Conservation (phyloP, 2,113 vertebrate species). For the Butorides virescens region DNA sequence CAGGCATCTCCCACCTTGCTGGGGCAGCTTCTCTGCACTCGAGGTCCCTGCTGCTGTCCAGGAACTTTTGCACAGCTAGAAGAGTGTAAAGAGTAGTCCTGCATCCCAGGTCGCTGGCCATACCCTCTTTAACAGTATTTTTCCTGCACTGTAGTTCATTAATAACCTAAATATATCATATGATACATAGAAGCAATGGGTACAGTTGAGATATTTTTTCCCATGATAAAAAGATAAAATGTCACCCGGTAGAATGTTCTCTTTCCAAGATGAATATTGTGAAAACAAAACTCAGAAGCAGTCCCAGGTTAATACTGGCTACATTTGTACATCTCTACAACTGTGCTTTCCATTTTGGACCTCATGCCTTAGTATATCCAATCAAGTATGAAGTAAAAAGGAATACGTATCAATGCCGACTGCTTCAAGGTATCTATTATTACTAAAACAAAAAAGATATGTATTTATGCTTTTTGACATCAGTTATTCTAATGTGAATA, state of each 20-base stretch:
- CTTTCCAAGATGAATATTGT: not conserved
- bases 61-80: not conserved
- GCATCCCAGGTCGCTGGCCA: not conserved
- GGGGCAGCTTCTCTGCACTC: not conserved
- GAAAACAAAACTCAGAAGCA: not conserved
- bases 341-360: not conserved
- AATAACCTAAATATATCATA: not conserved
- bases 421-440: not conserved
- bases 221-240: not conserved
- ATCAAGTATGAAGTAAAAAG: slow-evolving; percentile 1
- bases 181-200: not conserved
- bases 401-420: not conserved
- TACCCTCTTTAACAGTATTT: not conserved
- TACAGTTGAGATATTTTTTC: not conserved
- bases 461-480: slow-evolving; percentile 25
- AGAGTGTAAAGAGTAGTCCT: not conserved
- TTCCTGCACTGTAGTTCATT: not conserved
- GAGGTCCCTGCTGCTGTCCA: not conserved
- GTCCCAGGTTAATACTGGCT: not conserved
- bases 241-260: not conserved
- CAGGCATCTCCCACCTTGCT: not conserved
- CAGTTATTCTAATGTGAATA: slow-evolving; percentile 16
- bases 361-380: not conserved
- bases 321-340: not conserved
- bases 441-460: not conserved